Evolutionary conservation across 2,113 vertebrate species (phyloP), one percentile per base, ranked within the genome.

Genomic region (Poicephalus meyeri): DNA sequence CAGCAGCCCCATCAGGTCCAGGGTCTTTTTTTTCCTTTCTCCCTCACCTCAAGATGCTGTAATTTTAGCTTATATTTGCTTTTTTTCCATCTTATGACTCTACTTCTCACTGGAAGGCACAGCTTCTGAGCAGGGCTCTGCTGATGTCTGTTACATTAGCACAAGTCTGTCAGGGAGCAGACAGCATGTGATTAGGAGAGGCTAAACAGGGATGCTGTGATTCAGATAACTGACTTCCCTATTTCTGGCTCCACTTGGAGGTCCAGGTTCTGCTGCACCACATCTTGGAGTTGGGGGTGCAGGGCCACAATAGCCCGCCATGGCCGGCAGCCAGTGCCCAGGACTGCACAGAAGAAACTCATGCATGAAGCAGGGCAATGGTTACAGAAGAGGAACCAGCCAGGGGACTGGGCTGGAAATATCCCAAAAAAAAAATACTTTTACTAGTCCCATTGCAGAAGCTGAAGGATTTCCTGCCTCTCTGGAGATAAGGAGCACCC

Each of bases 51-150:
- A 76, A 88, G 84, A 87, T 16, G 3, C 42, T 77, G 63, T 70
- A 85, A 80, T 89, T 96, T 97, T 69, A 91, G n/a, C 49, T 93
- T 52, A n/a, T 80, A 70, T 80, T 85, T 82, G 81, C 49, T 87
- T 86, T 91, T 90, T 84, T 94, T 50, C 78, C 81, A 82, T 74
- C 74, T 94, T 60, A 33, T 82, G 78, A 44, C 79, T 94, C 74
- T 31, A 24, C 39, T 81, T 82, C 58, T 87, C 87, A 61, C 86
- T 82, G 84, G 89, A 49, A 88, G 66, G 74, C 44, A 41, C 2
- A 46, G 91, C 1, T 16, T 13, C 31, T 0, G 13, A 82, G 84
- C 80, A 53, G 41, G 11, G 70, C 84, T 84, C 35, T 74, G 95
- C 72, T 53, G 88, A 58, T 90, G 72, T 52, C 86, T 92, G 77